A percentile compares a stretch with the other conserved stretches of the same genome.
These are phyloP conservation scores for Ptilonorhynchus violaceus DNA, from an alignment of 2,113 vertebrate species.

Conservation along the genomic window DNA sequence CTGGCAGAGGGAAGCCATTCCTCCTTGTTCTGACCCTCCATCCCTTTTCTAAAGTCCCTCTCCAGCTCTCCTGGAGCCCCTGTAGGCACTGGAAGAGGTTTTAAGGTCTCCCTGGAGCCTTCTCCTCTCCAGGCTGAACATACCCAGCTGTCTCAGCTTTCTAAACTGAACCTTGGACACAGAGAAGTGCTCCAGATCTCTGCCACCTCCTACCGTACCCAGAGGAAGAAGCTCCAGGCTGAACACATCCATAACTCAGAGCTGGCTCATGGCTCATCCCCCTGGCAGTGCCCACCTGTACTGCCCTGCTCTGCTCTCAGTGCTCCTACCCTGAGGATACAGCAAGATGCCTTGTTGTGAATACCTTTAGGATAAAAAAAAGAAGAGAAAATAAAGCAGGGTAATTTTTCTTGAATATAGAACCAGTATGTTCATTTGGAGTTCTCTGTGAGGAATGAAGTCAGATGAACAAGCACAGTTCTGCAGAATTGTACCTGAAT, in stretches of 20 bases:
- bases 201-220: neutral
- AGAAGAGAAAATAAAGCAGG: neutral
- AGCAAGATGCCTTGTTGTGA: neutral
- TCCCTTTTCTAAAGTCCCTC: neutral
- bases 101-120: neutral
- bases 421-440: neutral
- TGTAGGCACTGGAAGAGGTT: neutral
- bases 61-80: neutral
- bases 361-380: neutral
- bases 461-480: neutral
- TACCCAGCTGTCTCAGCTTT: neutral
- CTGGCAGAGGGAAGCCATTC: neutral
- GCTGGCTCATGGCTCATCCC: fast-evolving
- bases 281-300: neutral
- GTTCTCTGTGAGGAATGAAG: neutral
- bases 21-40: neutral
- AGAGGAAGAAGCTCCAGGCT: neutral
- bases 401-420: neutral
- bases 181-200: neutral
- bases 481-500: neutral
- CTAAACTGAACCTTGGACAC: neutral
- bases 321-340: neutral
- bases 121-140: neutral
- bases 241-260: fast-evolving
- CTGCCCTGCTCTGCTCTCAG: neutral